Conservation (phyloP, 2,797 vertebrate genomes). For the Chelonia mydas region DNA sequence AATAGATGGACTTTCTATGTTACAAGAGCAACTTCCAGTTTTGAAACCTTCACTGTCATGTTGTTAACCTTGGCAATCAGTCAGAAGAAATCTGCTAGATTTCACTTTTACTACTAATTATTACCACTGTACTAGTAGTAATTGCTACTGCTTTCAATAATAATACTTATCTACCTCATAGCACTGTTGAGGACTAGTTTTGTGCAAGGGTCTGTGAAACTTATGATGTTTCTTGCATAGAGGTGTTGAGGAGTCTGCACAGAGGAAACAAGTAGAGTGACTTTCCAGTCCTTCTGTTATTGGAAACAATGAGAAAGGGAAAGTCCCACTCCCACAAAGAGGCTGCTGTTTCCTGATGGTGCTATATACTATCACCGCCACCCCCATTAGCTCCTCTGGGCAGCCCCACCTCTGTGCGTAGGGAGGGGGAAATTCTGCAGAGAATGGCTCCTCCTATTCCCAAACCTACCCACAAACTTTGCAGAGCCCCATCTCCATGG, state of each 20-base stretch:
- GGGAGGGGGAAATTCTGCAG: neutral
- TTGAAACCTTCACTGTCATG: neutral
- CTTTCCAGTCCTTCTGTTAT: neutral
- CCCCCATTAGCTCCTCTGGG: neutral
- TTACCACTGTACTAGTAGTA: neutral
- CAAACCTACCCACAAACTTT: neutral
- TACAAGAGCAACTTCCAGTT: neutral
- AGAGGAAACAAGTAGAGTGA: neutral
- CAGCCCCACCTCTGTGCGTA: neutral
- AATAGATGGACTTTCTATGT: neutral
- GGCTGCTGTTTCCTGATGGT: neutral
- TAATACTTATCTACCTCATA: neutral
- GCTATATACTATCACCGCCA: neutral
- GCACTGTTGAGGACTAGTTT: neutral
- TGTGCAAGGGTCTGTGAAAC: neutral
- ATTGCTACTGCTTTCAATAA: slow-evolving; percentile 27
- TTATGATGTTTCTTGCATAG: slow-evolving; percentile 10
- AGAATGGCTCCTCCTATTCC: neutral
- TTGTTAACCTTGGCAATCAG: neutral
- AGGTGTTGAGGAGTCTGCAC: neutral
- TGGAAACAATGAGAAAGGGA: neutral
- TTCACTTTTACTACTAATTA: slow-evolving; percentile 10
- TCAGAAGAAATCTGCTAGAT: slow-evolving; percentile 5
- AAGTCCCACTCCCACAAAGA: neutral
- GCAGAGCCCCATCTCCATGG: neutral